phyloP scores from a whole-genome alignment of 2,113 vertebrate species.

The Corapipo altera region DNA sequence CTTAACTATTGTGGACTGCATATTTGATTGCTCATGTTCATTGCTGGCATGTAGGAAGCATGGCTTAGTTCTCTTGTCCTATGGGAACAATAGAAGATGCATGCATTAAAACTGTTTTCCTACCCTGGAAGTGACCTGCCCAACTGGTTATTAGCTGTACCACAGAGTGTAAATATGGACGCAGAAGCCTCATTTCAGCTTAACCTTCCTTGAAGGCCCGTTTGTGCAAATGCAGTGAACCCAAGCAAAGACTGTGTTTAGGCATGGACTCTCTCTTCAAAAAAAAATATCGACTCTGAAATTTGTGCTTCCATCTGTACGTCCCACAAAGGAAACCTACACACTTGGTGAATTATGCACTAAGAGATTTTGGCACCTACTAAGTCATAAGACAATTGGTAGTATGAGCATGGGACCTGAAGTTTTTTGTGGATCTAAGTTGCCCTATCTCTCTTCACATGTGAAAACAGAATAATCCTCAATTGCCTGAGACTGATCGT shows the following conservation, averaged over 20 bases:
- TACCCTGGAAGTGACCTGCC: neutral
- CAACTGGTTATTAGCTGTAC: slow-evolving; percentile 9
- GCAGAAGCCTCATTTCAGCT: neutral
- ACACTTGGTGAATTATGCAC: neutral
- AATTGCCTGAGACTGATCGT: neutral
- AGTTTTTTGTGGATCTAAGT: neutral
- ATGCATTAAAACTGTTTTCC: slow-evolving; percentile 6
- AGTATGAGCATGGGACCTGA: neutral
- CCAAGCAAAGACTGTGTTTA: neutral
- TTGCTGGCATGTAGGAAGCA: neutral
- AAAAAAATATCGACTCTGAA: neutral
- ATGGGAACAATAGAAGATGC: neutral
- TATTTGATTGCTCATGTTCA: neutral
- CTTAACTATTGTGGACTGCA: neutral
- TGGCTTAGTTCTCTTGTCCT: neutral
- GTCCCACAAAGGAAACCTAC: neutral
- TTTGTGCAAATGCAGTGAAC: neutral
- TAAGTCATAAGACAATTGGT: neutral
- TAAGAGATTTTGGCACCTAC: neutral
- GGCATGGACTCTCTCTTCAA: neutral
- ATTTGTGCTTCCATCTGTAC: neutral
- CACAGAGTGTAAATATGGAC: neutral
- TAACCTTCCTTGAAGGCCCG: neutral
- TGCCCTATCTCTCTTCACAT: neutral
- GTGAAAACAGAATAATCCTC: neutral